Base-by-base conservation (phyloP, 2,113 vertebrate genomes). In the Pleuronectes platessa region DNA sequence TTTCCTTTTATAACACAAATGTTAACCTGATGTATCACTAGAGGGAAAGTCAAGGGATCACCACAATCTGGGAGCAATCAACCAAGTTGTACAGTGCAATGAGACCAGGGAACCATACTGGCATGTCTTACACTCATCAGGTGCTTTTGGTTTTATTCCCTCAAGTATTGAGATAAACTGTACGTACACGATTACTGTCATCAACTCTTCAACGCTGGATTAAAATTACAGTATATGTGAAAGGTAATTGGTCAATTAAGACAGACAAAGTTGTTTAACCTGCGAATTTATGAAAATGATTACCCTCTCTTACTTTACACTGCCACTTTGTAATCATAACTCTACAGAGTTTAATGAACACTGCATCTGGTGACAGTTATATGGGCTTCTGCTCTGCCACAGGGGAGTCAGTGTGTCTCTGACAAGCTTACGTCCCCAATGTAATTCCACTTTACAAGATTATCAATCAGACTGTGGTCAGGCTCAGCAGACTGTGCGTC, bases 271-370 rank as follows among this genome's bases (percentile, higher is more conserved):
- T 35, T 49, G 58, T 47, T 24, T 69, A 60, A 54, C 45, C 42
- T 47, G 40, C 47, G 21, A 70, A 47, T 75, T 71, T 4, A 73
- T 74, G 54, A 45, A 70, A 53, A 71, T 56, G 13, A 49, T 26
- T 9, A 11, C 35, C 35, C 60, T 68, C 15, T 23, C 26, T 37
- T 71, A 45, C 23, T n/a, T 63, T 51, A 59, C n/a, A 31, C 12
- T 65, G 31, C 20, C 77, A 58, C 31, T 78, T 76, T 84, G 66
- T 79, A 72, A 74, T 70, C 60, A 24, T 79, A 63, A 73, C 31
- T 85, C 74, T 59, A 72, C 65, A 27, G 68, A 26, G n/a, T 45
- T 65, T 74, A 74, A 81, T 76, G 72, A 88, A 74, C 64, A 56
- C 62, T 65, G 51, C 62, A 56, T 65, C 58, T 65, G 47, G 47